Evolutionary conservation across 2,797 vertebrate species (phyloP).

Genomic region (Paramormyrops hopkinsi): DNA sequence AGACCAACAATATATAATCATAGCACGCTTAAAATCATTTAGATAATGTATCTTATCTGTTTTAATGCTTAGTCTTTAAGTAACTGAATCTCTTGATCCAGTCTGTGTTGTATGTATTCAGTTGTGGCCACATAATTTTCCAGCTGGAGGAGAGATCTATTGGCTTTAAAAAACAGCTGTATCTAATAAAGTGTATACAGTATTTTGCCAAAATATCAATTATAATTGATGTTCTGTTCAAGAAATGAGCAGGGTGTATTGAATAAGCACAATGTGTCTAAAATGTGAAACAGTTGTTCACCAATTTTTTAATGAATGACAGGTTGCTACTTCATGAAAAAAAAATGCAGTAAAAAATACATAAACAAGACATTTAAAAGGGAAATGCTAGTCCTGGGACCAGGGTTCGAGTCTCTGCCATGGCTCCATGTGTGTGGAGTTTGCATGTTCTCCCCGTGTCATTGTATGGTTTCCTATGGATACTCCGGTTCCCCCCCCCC

Average conservation of each 20-base stretch:
- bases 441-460: background rate
- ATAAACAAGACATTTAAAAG: background rate
- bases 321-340: background rate
- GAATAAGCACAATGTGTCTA: background rate
- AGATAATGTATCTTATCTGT: background rate
- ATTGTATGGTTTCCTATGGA: background rate
- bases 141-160: background rate
- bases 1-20: background rate
- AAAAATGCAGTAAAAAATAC: background rate
- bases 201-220: background rate
- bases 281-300: background rate
- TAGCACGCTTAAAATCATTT: background rate
- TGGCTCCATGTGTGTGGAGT: background rate
- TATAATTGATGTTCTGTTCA: background rate
- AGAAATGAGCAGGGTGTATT: background rate
- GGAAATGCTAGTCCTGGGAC: background rate
- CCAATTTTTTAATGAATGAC: background rate
- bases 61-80: background rate
- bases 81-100: background rate
- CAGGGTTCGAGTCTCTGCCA: background rate
- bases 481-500: background rate
- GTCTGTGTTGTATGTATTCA: background rate
- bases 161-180: background rate
- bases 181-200: background rate
- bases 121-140: background rate